phyloP scores from a whole-genome alignment of 2,113 vertebrate species.

The Nansenia antarctica region DNA sequence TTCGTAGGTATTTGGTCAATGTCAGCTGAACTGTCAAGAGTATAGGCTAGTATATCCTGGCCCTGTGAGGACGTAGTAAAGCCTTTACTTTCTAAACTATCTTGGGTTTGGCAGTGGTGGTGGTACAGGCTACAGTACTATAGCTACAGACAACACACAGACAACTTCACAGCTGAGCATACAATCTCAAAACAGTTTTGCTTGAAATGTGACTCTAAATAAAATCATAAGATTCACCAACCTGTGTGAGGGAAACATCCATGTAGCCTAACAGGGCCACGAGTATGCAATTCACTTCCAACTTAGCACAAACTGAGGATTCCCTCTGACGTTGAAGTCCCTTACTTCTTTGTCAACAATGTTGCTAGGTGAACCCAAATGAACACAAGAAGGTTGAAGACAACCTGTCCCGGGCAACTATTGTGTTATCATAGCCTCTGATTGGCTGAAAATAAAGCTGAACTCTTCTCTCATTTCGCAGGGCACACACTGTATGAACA shows the following conservation, averaged over 20 bases:
- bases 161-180: background rate
- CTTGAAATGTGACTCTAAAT: background rate
- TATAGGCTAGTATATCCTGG: too few species aligned
- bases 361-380: conserved; percentile 4
- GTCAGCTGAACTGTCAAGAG: too few species aligned
- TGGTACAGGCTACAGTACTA: too few species aligned
- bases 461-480: background rate
- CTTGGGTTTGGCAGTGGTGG: too few species aligned
- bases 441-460: background rate
- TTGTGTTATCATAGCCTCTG: background rate
- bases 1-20: too few species aligned
- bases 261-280: background rate
- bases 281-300: background rate
- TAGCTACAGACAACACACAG: too few species aligned
- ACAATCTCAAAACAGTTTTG: background rate
- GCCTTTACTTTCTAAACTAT: too few species aligned
- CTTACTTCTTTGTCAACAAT: background rate
- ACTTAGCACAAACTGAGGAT: background rate
- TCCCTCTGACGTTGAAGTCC: background rate
- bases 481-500: background rate
- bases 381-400: background rate
- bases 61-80: too few species aligned
- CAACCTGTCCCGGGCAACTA: background rate
- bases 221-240: background rate
- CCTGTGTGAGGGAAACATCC: conserved; percentile 7